phyloP scores from a whole-genome alignment of 2,888 invertebrate species.

The Pollenia amentaria region DNA sequence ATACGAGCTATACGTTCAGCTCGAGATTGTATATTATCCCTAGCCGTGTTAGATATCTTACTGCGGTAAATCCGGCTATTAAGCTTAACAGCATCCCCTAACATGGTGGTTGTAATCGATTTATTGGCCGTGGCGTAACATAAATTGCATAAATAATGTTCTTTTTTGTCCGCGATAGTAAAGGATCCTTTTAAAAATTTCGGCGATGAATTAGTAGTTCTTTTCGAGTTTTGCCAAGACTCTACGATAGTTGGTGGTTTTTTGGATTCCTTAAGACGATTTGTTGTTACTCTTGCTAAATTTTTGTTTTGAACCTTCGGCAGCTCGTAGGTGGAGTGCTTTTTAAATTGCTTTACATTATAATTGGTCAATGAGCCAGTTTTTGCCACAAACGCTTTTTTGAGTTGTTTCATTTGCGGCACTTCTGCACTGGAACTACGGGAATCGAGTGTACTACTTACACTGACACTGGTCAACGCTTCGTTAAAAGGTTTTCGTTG shows the following conservation, averaged over 20 bases:
- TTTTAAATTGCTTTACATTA: slow-evolving; percentile 73
- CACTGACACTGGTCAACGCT: slow-evolving; percentile 72
- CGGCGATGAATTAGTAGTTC: slow-evolving; percentile 58
- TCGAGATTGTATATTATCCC: slow-evolving; percentile 78
- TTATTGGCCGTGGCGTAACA: slow-evolving; percentile 76
- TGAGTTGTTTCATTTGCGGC: slow-evolving; percentile 84
- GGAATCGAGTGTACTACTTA: slow-evolving; percentile 81
- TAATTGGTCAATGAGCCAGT: slow-evolving; percentile 55
- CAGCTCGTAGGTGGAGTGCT: slow-evolving; percentile 27
- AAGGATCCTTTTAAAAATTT: slow-evolving; percentile 61
- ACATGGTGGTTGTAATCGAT: slow-evolving; percentile 75
- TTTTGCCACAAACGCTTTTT: slow-evolving; percentile 80
- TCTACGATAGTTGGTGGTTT: slow-evolving; percentile 78
- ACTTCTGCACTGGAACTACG: slow-evolving; percentile 82
- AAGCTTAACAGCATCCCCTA: slow-evolving; percentile 78
- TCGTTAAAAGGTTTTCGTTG: slow-evolving; percentile 77
- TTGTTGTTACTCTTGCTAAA: slow-evolving; percentile 57
- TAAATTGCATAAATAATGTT: slow-evolving; percentile 70
- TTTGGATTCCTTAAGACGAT: slow-evolving; percentile 55
- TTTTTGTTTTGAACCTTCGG: slow-evolving; percentile 55
- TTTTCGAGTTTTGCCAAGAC: slow-evolving; percentile 79
- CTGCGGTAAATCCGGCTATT: slow-evolving; percentile 81
- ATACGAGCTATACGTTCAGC: slow-evolving; percentile 82
- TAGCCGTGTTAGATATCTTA: slow-evolving; percentile 76
- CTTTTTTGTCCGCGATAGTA: not conserved